These are phyloP conservation scores for Odiellus spinosus DNA, from an alignment of 2,888 invertebrate species.

Conservation along the genomic window DNA sequence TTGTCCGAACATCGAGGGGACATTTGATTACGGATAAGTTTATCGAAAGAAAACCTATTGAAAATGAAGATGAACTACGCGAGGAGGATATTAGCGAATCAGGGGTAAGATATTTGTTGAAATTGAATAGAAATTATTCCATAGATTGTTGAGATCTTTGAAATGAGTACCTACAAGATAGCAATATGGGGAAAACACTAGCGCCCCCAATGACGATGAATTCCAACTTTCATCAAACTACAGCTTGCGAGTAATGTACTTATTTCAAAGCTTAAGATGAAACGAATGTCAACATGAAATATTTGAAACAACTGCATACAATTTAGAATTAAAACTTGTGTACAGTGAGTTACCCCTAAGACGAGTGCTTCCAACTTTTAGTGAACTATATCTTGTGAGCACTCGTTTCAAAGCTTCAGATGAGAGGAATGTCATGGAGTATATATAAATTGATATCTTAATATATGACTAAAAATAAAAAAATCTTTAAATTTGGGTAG, in stretches of 20 bases:
- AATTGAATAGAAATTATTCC: too few relatives aligned
- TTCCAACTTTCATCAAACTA: too few relatives aligned
- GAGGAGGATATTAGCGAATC: background rate
- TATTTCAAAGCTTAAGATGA: conserved; percentile 1
- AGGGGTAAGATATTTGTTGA: background rate
- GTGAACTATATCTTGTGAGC: background rate
- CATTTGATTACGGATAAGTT: conserved; percentile 5
- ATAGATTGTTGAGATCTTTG: too few relatives aligned
- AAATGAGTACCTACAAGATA: too few relatives aligned
- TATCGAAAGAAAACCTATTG: background rate
- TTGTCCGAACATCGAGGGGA: conserved; percentile 9
- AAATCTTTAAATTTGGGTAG: background rate
- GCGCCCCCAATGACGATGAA: background rate
- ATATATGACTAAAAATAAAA: background rate
- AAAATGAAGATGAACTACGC: background rate
- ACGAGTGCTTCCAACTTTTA: too few relatives aligned
- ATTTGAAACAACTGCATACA: too few relatives aligned
- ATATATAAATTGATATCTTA: background rate
- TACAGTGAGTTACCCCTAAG: too few relatives aligned
- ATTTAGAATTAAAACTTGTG: too few relatives aligned
- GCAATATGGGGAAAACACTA: background rate
- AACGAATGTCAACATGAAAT: too few relatives aligned
- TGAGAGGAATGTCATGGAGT: too few relatives aligned
- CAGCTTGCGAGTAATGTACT: too few relatives aligned
- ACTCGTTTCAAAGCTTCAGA: background rate